Evolutionary conservation across 35 echinoderm and acorn worm species (phyloP).

Genomic region (Eucidaris tribuloides): DNA sequence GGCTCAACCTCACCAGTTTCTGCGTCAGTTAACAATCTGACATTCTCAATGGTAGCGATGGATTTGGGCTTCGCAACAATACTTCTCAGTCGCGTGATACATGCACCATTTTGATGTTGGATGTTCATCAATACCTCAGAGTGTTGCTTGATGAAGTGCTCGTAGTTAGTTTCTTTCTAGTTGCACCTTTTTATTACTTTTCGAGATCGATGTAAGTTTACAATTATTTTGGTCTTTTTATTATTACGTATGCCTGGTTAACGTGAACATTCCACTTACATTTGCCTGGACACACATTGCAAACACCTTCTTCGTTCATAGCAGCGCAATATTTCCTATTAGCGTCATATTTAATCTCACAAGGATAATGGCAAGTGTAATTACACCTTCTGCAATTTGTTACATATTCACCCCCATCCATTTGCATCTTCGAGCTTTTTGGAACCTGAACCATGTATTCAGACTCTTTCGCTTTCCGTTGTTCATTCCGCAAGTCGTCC

Average conservation of each 20-base stretch:
- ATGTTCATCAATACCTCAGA: conserved; percentile 36
- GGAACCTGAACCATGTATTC: conserved; percentile 33
- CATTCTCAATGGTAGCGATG: conserved; percentile 41
- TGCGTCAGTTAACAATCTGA: conserved; percentile 24
- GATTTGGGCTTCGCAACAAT: conserved; percentile 55
- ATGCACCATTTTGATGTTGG: conserved; percentile 20
- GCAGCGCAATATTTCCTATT: neutral
- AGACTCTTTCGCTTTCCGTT: neutral
- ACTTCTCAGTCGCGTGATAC: conserved; percentile 35
- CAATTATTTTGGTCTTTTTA: neutral
- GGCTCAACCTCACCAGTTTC: conserved; percentile 8
- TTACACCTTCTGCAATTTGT: conserved; percentile 29
- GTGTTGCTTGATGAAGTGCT: conserved; percentile 50
- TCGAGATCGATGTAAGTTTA: conserved; percentile 25
- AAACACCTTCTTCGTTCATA: conserved; percentile 17
- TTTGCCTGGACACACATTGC: conserved; percentile 32
- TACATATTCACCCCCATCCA: neutral
- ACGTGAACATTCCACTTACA: conserved; percentile 53
- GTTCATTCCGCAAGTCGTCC: conserved; percentile 5
- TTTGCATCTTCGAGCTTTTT: neutral
- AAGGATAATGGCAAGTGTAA: conserved; percentile 25
- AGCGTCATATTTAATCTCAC: conserved; percentile 1
- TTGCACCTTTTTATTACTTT: conserved; percentile 44
- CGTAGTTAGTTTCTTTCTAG: conserved; percentile 46
- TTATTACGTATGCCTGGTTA: conserved; percentile 45